Evolutionary conservation across 2,113 vertebrate genomes (phyloP).

Genomic region (Oreotrochilus melanogaster): DNA sequence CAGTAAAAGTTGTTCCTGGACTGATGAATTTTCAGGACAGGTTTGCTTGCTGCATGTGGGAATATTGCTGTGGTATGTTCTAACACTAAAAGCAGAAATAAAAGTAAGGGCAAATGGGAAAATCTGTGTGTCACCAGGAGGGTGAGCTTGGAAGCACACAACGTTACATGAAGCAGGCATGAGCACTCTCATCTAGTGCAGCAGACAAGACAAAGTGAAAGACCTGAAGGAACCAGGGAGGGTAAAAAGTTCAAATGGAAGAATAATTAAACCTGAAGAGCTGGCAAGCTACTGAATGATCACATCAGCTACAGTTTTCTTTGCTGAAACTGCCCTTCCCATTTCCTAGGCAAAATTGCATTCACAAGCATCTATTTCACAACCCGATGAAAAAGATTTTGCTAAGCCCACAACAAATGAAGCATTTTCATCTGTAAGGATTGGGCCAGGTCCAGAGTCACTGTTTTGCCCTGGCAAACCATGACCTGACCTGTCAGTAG

Average conservation of each 20-base stretch:
- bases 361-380: background rate
- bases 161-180: accelerated
- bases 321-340: background rate
- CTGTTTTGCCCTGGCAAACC: accelerated
- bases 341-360: background rate
- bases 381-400: background rate
- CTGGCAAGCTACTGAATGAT: background rate
- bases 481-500: background rate
- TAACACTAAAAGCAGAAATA: background rate
- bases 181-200: background rate
- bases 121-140: background rate
- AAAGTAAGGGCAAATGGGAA: background rate
- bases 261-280: background rate
- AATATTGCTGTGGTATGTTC: accelerated
- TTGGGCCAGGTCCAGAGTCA: background rate
- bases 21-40: background rate
- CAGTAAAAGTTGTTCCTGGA: background rate
- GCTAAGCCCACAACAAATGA: accelerated
- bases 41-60: background rate
- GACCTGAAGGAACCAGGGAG: background rate
- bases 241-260: background rate
- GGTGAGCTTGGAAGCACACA: background rate
- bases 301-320: background rate
- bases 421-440: background rate
- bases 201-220: background rate